These are phyloP conservation scores for Pelodiscus sinensis DNA, from an alignment of 2,113 vertebrate genomes.

Conservation along the genomic window DNA sequence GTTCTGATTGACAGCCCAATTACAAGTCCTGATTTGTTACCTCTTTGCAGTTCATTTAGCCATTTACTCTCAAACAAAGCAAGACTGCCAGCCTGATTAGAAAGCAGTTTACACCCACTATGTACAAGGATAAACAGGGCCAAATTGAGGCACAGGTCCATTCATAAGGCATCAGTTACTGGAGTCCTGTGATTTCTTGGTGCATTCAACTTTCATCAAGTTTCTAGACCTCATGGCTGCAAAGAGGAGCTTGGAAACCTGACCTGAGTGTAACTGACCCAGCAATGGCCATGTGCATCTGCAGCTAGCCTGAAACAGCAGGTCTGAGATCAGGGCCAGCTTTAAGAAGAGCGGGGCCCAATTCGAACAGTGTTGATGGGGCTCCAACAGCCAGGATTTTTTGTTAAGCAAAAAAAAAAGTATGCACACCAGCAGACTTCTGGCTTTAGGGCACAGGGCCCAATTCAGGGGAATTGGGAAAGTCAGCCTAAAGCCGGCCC, in stretches of 20 bases:
- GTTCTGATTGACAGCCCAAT: background rate
- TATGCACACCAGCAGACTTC: too few species aligned
- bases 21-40: background rate
- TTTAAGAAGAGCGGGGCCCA: too few species aligned
- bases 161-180: background rate
- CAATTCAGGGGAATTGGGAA: too few species aligned
- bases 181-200: background rate
- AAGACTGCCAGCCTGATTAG: background rate
- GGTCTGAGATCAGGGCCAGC: too few species aligned
- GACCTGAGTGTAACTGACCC: background rate
- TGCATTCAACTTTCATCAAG: background rate
- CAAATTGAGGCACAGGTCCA: background rate
- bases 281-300: background rate
- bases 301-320: background rate
- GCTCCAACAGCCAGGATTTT: too few species aligned
- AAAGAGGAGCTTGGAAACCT: background rate
- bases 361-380: too few species aligned
- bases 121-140: rapidly evolving
- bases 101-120: background rate
- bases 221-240: background rate
- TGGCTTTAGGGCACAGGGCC: too few species aligned
- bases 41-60: background rate
- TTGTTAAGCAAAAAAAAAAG: too few species aligned
- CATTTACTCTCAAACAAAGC: background rate
- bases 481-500: too few species aligned